A percentile compares a stretch with the other conserved stretches of the same genome.
Conservation (phyloP, 2,113 vertebrate genomes). For the Vireo altiloquus region DNA sequence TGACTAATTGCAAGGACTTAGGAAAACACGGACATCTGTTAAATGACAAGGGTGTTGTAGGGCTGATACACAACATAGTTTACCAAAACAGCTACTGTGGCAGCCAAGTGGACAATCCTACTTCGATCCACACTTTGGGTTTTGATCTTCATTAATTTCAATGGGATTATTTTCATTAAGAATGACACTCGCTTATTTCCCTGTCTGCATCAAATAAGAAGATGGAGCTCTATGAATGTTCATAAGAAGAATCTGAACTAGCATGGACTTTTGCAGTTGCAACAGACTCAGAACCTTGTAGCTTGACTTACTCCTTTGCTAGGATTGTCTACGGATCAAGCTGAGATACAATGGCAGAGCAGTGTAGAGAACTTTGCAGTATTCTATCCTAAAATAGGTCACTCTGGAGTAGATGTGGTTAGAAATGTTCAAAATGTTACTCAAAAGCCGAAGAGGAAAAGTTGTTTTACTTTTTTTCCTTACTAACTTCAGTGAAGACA, state of each 20-base stretch:
- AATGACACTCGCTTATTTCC: not conserved
- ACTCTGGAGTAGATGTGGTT: not conserved
- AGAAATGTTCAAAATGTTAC: constrained; percentile 18
- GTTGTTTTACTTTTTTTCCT: not conserved
- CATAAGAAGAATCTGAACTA: not conserved
- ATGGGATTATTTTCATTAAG: not conserved
- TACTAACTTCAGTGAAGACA: not conserved
- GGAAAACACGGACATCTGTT: not conserved
- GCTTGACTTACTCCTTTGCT: not conserved
- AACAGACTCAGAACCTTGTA: not conserved
- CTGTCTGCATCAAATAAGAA: not conserved
- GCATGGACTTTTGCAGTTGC: not conserved
- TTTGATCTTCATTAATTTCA: not conserved
- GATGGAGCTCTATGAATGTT: not conserved
- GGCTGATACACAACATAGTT: not conserved
- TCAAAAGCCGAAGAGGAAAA: constrained; percentile 34
- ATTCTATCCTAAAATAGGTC: not conserved
- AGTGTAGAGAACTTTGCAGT: not conserved
- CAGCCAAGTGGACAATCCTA: not conserved
- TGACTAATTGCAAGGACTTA: not conserved
- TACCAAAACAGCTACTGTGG: not conserved
- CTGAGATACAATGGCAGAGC: not conserved
- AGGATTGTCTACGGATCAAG: not conserved
- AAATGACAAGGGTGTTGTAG: not conserved
- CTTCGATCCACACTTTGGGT: not conserved